Evolutionary conservation across 2,888 invertebrate genomes (phyloP), one percentile per base, ranked within the genome.

Genomic region (Mimas tiliae): DNA sequence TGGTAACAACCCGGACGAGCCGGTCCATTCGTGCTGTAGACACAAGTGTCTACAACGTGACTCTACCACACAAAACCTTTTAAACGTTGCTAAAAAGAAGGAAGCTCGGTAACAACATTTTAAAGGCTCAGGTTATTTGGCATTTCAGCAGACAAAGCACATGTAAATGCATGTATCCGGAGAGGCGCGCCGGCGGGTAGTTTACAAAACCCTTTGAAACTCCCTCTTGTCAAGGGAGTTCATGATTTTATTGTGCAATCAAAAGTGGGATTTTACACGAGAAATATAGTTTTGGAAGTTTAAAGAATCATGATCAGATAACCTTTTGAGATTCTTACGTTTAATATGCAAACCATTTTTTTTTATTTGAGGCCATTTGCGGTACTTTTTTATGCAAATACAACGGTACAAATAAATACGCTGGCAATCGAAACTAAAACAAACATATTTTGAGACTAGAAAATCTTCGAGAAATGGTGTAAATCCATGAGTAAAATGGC

Each of bases 61-160:
- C n/a, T n/a, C n/a, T n/a, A n/a, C n/a, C n/a, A n/a, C n/a, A n/a
- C n/a, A n/a, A n/a, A n/a, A n/a, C n/a, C n/a, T n/a, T n/a, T 53
- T 33, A n/a, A 38, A 9, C 34, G 16, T 34, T 55, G n/a, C 16
- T 33, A 53, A 53, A 55, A 55, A 38, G 16, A 16, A 16, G 38
- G 16, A 34, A 34, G 55, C 38, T 55, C 16, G 16, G 2, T 34
- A 58, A 14, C 52, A 52, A 52, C 27, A 14, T 33, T 58, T 42
- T 38, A 12, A 38, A 58, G 19, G 38, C 62, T 70, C 64, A 63
- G 27, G 12, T 65, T 73, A 70, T 75, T 70, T 50, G 66, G 65
- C 6, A 66, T 67, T 73, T 75, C 65, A 69, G 68, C 73, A 70
- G 73, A 75, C 76, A 75, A 73, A 70, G 70, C 71, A 66, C 63